Base-by-base conservation (phyloP, 2,113 vertebrate genomes). In the Actenoides hombroni region DNA sequence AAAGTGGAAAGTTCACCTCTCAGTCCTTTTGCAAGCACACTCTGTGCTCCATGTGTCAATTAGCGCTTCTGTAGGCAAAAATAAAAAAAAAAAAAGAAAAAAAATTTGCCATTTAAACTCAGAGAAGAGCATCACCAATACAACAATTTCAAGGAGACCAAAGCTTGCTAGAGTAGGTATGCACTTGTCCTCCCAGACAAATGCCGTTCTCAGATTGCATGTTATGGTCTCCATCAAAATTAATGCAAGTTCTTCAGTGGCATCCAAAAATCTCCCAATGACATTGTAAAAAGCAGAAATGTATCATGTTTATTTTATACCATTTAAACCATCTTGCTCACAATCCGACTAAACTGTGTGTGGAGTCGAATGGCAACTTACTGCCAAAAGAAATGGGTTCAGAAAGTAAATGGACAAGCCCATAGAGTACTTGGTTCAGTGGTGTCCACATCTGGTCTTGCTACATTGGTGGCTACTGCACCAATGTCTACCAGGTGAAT, bases 31-130 rank as follows among this genome's bases (percentile, higher is more conserved):
- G 61, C 86, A 96, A 71, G 79, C 39, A 3, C 23, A 25, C 33
- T 74, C 54, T 40, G 54, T 78, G 60, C 40, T 93, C 60, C 57
- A 35, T 1, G 7, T 0, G 1, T 64, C 64, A 74, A 51, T 74
- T 60, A 93, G 60, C 2, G 2, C 70, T 83, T 85, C 91, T 82
- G 65, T 85, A 88, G 74, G 70, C 46, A 90, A 67, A 37, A 78
- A 49, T 57, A 88, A 75, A 60, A 95, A 95, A 86, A 86, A 44
- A 60, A 95, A 94, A 86, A 44, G 56, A 95, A 95, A 86, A 40
- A 60, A 95, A 95, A 86, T 40, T 11, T 61, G 39, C 65, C 82
- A 73, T 35, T 11, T 33, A 63, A 26, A 46, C 71, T 57, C 44
- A 37, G 71, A 80, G 63, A 67, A 74, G 25, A 59, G 21, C 69